Percentiles rank a stretch among this genome's conserved stretches.
phyloP scores from a whole-genome alignment of 2,113 vertebrate genomes.

The Candoia aspera region DNA sequence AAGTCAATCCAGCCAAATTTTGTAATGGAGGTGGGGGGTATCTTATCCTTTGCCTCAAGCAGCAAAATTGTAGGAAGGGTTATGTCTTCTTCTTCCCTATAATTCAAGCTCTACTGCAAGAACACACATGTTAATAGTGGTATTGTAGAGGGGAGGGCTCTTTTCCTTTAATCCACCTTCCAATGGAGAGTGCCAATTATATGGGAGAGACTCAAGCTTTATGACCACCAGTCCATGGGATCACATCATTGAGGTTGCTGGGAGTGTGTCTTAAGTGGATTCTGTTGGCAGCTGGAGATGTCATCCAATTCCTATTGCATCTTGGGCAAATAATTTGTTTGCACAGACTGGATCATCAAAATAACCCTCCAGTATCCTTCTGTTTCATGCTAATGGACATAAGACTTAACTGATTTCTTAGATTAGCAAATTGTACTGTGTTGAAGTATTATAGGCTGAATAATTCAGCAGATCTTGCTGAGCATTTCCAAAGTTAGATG shows the following conservation, averaged over 20 bases:
- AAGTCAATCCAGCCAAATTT: neutral
- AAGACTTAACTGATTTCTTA: constrained; percentile 63
- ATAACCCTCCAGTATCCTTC: constrained; percentile 52
- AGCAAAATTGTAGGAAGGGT: neutral
- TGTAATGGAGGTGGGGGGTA: neutral
- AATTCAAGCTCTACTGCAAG: neutral
- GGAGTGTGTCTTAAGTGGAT: neutral
- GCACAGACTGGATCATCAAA: constrained; percentile 24
- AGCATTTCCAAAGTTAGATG: constrained; percentile 47
- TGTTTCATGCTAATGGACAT: constrained; percentile 61
- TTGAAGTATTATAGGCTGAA: constrained; percentile 64
- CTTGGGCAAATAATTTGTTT: constrained; percentile 24
- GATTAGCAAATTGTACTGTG: constrained; percentile 58
- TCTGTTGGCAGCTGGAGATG: constrained; percentile 30
- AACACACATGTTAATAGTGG: neutral
- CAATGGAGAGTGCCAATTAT: neutral
- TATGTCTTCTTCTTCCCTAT: neutral
- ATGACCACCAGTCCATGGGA: neutral
- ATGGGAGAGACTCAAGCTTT: neutral
- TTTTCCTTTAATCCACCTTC: neutral
- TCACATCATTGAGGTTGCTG: neutral
- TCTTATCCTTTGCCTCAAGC: neutral
- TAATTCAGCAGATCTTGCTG: constrained; percentile 62
- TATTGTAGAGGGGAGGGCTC: neutral
- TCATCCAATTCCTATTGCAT: constrained; percentile 37